phyloP scores from a whole-genome alignment of 2,888 invertebrate genomes.

The Pristionchus entomophagus region DNA sequence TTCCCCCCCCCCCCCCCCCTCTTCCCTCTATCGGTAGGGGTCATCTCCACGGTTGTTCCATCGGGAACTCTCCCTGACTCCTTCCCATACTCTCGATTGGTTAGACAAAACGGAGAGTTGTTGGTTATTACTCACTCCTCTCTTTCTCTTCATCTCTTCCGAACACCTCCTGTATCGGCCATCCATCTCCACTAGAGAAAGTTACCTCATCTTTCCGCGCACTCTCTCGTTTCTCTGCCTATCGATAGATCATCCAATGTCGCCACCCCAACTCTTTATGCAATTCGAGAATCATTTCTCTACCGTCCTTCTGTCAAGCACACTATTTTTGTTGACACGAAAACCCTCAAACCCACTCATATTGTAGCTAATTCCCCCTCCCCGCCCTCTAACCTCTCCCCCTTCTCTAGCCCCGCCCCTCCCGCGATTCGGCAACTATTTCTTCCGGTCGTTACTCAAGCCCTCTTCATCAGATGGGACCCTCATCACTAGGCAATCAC shows the following conservation, averaged over 20 bases:
- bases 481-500: neutral
- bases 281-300: too few species aligned
- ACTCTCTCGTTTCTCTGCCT: too few species aligned
- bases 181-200: too few species aligned
- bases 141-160: slow-evolving; percentile 13
- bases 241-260: too few species aligned
- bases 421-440: neutral
- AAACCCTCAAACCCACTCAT: neutral
- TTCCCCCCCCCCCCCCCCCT: too few species aligned
- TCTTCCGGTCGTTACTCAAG: neutral
- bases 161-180: neutral
- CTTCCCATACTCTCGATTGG: neutral
- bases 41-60: neutral
- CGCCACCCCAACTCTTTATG: too few species aligned
- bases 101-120: neutral
- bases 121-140: neutral
- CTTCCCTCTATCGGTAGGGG: neutral
- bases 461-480: neutral
- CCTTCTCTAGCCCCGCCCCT: neutral
- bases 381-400: neutral
- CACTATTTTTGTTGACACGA: too few species aligned
- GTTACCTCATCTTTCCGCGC: too few species aligned
- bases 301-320: too few species aligned
- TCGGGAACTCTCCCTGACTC: neutral
- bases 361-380: slow-evolving; percentile 19